Evolutionary conservation across 2,888 invertebrate species (phyloP).

Genomic region (Drepana falcataria): DNA sequence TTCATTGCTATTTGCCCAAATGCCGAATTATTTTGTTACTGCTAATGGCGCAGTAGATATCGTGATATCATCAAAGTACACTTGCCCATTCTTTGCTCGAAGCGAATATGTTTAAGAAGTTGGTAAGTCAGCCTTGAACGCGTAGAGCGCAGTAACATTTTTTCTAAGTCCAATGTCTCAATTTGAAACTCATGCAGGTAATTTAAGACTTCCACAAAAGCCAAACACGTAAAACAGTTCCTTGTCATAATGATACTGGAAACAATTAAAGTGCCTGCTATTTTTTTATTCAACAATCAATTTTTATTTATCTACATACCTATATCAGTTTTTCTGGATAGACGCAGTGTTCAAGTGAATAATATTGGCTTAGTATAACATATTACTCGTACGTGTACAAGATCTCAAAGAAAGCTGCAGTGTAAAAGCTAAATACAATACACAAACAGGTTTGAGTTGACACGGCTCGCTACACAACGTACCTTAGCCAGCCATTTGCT

Average conservation of each 20-base stretch:
- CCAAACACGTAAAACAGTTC: background rate
- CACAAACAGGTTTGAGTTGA: background rate
- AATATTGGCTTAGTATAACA: background rate
- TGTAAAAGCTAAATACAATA: background rate
- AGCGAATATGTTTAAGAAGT: background rate
- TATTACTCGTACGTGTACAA: background rate
- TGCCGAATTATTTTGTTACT: background rate
- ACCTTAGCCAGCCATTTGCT: constrained; percentile 90
- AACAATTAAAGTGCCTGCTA: no score
- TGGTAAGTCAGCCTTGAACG: constrained; percentile 3
- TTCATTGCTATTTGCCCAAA: background rate
- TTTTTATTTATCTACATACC: no score
- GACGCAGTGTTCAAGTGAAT: no score
- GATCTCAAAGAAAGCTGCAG: background rate
- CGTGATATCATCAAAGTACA: background rate
- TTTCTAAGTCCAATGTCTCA: background rate
- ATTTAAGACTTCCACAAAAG: background rate
- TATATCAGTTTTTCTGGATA: no score
- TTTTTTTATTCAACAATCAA: no score
- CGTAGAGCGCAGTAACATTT: background rate
- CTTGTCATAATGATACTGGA: no score
- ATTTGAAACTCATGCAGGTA: background rate
- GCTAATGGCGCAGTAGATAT: background rate
- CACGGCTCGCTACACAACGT: constrained; percentile 39
- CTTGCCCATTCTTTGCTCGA: background rate